phyloP scores from a whole-genome alignment of 2,888 invertebrate genomes.

The Oscheius onirici region DNA sequence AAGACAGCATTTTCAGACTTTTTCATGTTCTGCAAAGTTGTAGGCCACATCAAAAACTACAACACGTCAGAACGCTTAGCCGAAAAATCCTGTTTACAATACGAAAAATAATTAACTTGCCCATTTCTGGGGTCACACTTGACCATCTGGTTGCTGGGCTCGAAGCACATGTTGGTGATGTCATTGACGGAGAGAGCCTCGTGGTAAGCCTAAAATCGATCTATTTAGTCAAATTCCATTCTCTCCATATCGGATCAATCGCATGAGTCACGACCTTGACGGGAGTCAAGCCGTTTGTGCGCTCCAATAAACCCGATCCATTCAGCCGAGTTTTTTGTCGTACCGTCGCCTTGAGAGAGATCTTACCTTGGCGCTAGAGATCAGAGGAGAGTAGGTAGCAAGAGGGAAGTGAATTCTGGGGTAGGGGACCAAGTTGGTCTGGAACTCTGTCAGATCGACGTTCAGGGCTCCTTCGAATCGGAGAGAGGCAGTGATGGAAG shows the following conservation, averaged over 20 bases:
- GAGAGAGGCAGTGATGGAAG: slow-evolving; percentile 87
- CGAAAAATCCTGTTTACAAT: slow-evolving; percentile 57
- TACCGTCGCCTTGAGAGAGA: too few species aligned
- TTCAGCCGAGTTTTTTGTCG: neutral
- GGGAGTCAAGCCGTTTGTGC: neutral
- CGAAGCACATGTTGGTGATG: slow-evolving; percentile 90
- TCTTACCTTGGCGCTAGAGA: slow-evolving; percentile 61
- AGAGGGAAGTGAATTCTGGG: slow-evolving; percentile 90
- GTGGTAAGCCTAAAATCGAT: slow-evolving; percentile 57
- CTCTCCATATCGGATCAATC: neutral
- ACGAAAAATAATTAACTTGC: too few species aligned
- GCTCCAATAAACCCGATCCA: neutral
- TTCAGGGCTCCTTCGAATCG: slow-evolving; percentile 89
- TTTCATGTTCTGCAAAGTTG: too few species aligned
- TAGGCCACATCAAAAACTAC: too few species aligned
- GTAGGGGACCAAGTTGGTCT: slow-evolving; percentile 80
- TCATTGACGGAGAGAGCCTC: slow-evolving; percentile 75
- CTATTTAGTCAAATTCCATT: neutral
- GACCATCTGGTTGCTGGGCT: slow-evolving; percentile 89
- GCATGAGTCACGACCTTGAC: neutral
- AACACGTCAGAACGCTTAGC: too few species aligned
- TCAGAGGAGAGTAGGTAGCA: slow-evolving; percentile 75
- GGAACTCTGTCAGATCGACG: slow-evolving; percentile 85
- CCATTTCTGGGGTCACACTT: slow-evolving; percentile 82
- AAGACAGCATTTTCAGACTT: too few species aligned